Conservation (phyloP, 2,888 invertebrate genomes). For the Orthonychiurus folsomi region DNA sequence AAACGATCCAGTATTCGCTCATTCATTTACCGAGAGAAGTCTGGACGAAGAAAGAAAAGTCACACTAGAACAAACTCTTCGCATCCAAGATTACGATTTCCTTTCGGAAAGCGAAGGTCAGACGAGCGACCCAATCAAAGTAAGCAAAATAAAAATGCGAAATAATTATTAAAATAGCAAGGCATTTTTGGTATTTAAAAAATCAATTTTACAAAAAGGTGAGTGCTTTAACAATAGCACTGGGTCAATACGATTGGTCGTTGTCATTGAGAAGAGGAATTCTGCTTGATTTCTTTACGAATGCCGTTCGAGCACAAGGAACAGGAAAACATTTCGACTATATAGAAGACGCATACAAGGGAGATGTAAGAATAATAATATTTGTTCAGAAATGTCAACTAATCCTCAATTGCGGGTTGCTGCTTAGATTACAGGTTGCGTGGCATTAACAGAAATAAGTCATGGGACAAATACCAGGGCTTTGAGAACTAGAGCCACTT, state of each 20-base stretch:
- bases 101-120: slow-evolving; percentile 43
- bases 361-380: slow-evolving; percentile 44
- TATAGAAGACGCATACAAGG: slow-evolving; percentile 42
- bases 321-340: slow-evolving; percentile 43
- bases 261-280: slow-evolving; percentile 29
- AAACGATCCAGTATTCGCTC: slow-evolving; percentile 53
- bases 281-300: slow-evolving; percentile 43
- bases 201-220: slow-evolving; percentile 14
- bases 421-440: slow-evolving; percentile 30
- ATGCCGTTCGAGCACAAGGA: slow-evolving; percentile 43
- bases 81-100: slow-evolving; percentile 59
- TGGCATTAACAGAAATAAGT: slow-evolving; percentile 67
- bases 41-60: slow-evolving; percentile 51
- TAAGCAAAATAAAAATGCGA: background rate
- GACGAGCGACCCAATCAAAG: background rate
- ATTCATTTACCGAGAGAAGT: slow-evolving; percentile 46
- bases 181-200: background rate
- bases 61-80: slow-evolving; percentile 53
- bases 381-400: no score
- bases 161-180: no score
- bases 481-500: slow-evolving; percentile 77
- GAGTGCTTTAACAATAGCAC: slow-evolving; percentile 21
- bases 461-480: slow-evolving; percentile 85
- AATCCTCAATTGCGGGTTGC: no score
- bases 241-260: slow-evolving; percentile 40